Percentiles rank a stretch among this genome's conserved stretches.
Evolutionary conservation across 2,113 vertebrate species (phyloP).

Genomic region (Xiphophorus hellerii): DNA sequence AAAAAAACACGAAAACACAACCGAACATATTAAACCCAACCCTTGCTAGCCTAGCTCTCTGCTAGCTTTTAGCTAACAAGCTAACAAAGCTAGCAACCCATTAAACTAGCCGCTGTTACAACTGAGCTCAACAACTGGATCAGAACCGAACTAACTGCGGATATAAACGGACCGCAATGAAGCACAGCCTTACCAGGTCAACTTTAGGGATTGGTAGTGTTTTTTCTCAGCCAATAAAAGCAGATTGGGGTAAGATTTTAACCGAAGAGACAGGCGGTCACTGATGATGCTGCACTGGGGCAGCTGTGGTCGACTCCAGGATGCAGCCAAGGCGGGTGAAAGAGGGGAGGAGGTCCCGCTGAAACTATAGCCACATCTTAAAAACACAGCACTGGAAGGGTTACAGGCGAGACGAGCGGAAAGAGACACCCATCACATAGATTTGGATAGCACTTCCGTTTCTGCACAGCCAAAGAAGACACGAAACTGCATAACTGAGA

Average conservation of each 20-base stretch:
- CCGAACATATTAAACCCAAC: not conserved
- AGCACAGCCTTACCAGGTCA: slow-evolving; percentile 26
- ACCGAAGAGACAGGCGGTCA: not conserved
- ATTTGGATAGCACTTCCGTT: too few relatives aligned
- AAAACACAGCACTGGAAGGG: not conserved
- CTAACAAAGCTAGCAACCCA: slow-evolving; percentile 29
- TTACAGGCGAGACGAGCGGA: not conserved
- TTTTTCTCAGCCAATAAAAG: not conserved
- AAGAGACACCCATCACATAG: not conserved
- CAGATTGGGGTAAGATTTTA: not conserved
- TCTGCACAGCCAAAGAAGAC: too few relatives aligned
- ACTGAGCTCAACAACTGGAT: not conserved
- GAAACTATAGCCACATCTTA: slow-evolving; percentile 34
- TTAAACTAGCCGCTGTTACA: slow-evolving; percentile 15
- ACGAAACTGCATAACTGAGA: too few relatives aligned
- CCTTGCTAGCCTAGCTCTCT: slow-evolving; percentile 24
- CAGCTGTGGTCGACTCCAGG: slow-evolving; percentile 40
- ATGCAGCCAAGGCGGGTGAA: slow-evolving; percentile 39
- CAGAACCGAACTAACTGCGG: not conserved
- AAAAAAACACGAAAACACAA: not conserved
- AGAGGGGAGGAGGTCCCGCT: slow-evolving; percentile 40
- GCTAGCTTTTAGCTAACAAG: slow-evolving; percentile 22
- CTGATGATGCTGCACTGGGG: slow-evolving; percentile 13
- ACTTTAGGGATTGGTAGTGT: not conserved
- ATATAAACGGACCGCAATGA: not conserved